Conservation (phyloP, 2,797 vertebrate species). For the Periparus ater region DNA sequence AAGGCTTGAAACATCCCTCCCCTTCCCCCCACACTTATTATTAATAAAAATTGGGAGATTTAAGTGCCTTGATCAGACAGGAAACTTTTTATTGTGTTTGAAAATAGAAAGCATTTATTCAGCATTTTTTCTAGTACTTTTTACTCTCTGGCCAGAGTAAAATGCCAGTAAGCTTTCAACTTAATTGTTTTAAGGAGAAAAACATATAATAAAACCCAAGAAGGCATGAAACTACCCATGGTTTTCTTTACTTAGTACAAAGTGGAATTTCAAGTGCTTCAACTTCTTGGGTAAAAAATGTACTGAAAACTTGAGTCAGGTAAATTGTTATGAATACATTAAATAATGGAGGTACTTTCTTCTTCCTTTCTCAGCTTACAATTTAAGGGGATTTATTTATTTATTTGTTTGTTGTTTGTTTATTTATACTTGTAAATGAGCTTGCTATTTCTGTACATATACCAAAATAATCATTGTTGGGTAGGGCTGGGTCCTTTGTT, state of each 20-base stretch:
- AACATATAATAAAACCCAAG: neutral
- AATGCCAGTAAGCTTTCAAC: neutral
- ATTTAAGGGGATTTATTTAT: neutral
- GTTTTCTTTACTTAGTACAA: neutral
- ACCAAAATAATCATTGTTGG: neutral
- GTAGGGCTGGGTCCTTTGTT: fast-evolving
- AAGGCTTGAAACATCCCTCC: neutral
- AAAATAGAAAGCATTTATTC: neutral
- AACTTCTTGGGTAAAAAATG: neutral
- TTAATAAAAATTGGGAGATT: neutral
- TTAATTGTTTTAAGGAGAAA: neutral
- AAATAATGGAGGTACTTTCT: neutral
- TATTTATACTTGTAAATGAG: neutral
- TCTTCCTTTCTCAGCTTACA: neutral
- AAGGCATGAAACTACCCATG: neutral
- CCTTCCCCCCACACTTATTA: neutral
- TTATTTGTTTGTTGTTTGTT: neutral
- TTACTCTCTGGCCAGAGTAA: neutral
- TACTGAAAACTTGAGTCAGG: neutral
- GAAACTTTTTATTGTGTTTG: neutral
- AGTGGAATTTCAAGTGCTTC: neutral
- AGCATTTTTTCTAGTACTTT: neutral
- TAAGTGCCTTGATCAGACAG: neutral
- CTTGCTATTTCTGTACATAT: neutral
- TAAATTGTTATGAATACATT: neutral